A percentile compares a stretch with the other conserved stretches of the same genome.
phyloP scores from a whole-genome alignment of 2,113 vertebrate genomes.

The Semicossyphus pulcher region DNA sequence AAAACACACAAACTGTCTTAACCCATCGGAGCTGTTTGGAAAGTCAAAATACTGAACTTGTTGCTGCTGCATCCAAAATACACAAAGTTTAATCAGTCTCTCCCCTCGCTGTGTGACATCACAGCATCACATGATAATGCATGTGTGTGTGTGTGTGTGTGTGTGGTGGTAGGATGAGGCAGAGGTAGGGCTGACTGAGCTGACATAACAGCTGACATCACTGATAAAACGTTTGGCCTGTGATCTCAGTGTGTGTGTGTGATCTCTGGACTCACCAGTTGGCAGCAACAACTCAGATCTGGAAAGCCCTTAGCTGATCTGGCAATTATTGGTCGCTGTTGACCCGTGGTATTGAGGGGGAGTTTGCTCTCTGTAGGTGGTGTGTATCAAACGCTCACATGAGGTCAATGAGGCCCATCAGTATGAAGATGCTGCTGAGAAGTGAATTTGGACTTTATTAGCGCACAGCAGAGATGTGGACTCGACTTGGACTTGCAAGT shows the following conservation, averaged over 20 bases:
- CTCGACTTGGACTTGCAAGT: too few species aligned
- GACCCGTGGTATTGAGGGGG: constrained; percentile 40
- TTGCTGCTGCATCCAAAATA: constrained; percentile 14
- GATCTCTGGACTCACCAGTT: constrained; percentile 41
- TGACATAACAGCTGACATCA: constrained; percentile 68
- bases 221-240: constrained; percentile 48
- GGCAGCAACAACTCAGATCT: constrained; percentile 41
- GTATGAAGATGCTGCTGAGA: constrained; percentile 24
- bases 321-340: constrained; percentile 43
- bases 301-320: constrained; percentile 53
- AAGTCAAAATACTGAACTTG: constrained; percentile 6
- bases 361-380: constrained; percentile 49
- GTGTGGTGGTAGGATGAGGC: constrained; percentile 15
- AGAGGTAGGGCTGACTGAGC: constrained; percentile 18
- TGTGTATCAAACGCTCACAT: constrained; percentile 15
- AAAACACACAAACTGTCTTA: background rate
- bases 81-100: constrained; percentile 15
- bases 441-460: constrained; percentile 20
- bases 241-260: constrained; percentile 43
- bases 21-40: constrained; percentile 1
- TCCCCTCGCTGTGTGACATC: constrained; percentile 16
- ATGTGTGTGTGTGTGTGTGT: constrained; percentile 20
- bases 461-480: too few species aligned
- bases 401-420: constrained; percentile 43
- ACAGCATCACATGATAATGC: constrained; percentile 26